Evolutionary conservation across 1,140 invertebrate genomes (phyloP), one percentile per base, ranked within the genome.

Genomic region (Papilio helenus): DNA sequence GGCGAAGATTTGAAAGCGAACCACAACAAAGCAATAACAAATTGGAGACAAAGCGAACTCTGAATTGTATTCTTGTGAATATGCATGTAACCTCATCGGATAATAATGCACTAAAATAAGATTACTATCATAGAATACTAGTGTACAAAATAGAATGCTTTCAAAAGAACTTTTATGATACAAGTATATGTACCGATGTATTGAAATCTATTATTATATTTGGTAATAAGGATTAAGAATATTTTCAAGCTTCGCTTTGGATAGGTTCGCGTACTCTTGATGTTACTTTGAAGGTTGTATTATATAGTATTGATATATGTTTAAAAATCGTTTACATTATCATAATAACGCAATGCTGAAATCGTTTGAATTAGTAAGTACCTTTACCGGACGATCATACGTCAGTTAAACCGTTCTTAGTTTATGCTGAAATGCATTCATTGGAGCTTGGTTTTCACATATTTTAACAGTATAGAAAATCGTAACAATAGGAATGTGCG

Each of bases 11-110:
- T 34, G 61, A 68, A 68, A 68, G 61, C 61, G 26, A 68, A 68
- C 9, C 58, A 61, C 23, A 68, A 68, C 61, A 68, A 68, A 29
- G 23, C 61, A 65, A 65, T 65, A 65, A 65, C 23, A 29, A 65
- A 65, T 65, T 65, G 61, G 9, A 65, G 61, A 65, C 61, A 65
- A 65, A 65, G 61, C 61, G 61, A 65, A 61, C 58, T 26, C 23
- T 10, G 20, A 26, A 65, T 29, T 65, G 61, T 65, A 26, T 65
- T 65, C 55, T 65, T 14, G 9, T 29, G 61, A 55, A 55, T 55
- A 55, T 55, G 51, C 18, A 55, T 55, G 51, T n/a, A 55, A 55
- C 51, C 51, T 55, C 51, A n/a, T 55, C 51, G 18, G 51, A 55
- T 55, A 49, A 49, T 49, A 49, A 55, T 55, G 51, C 51, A 55